Evolutionary conservation across 2,113 vertebrate species (phyloP).

Genomic region (Phaethornis superciliosus): DNA sequence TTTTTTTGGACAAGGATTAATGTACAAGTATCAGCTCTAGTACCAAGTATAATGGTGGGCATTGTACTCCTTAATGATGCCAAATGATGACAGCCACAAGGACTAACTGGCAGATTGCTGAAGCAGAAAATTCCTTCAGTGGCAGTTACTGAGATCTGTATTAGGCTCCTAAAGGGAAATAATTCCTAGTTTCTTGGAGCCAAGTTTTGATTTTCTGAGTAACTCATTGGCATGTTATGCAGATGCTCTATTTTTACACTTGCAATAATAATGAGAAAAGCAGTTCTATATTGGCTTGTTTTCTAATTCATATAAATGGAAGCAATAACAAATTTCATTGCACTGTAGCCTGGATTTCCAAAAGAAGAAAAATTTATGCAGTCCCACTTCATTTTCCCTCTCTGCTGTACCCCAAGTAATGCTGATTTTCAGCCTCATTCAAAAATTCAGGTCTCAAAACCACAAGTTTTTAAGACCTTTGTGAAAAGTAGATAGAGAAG

Average conservation of each 20-base stretch:
- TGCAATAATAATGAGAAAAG: background rate
- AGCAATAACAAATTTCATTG: background rate
- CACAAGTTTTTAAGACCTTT: background rate
- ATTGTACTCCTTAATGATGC: background rate
- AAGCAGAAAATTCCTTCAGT: background rate
- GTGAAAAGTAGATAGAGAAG: background rate
- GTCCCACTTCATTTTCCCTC: background rate
- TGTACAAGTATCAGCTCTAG: background rate
- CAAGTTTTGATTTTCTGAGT: background rate
- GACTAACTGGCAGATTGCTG: background rate
- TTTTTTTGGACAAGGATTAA: background rate
- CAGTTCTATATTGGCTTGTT: background rate
- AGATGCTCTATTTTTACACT: background rate
- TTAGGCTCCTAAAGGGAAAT: background rate
- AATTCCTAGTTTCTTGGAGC: background rate
- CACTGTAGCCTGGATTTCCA: background rate
- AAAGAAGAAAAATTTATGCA: background rate
- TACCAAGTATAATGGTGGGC: background rate
- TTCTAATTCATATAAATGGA: slow-evolving; percentile 1
- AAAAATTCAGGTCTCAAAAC: background rate
- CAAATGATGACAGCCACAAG: background rate
- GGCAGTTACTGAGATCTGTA: background rate
- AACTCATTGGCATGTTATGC: background rate
- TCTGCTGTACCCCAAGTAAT: background rate
- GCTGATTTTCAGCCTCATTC: background rate